Percentiles rank a stretch among this genome's conserved stretches.
Evolutionary conservation across 2,113 vertebrate species (phyloP).

Genomic region (Marmota monax): DNA sequence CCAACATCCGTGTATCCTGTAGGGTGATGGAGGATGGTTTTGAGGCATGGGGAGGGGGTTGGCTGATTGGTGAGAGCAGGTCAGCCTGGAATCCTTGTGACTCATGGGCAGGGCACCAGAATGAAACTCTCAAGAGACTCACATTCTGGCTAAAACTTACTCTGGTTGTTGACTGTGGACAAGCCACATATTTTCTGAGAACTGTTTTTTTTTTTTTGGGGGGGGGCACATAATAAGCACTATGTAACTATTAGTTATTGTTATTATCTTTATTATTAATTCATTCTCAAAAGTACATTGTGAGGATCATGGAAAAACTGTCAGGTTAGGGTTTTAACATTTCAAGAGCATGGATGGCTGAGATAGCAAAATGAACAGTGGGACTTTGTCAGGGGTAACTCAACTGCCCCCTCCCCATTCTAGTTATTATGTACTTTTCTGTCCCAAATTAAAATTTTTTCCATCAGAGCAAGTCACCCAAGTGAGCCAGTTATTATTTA

Average conservation of each 20-base stretch:
- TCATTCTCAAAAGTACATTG: background rate
- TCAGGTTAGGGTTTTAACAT: background rate
- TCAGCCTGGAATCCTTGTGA: background rate
- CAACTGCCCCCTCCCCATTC: background rate
- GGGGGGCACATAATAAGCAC: background rate
- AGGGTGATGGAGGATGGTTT: background rate
- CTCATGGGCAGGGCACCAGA: background rate
- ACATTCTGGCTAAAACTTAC: background rate
- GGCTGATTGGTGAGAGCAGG: background rate
- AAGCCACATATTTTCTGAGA: background rate
- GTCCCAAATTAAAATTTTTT: background rate
- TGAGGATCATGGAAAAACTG: background rate
- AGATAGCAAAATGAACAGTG: background rate
- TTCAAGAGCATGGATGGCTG: background rate
- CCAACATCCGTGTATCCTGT: background rate
- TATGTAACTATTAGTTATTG: background rate
- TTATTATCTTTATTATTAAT: background rate
- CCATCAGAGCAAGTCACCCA: background rate
- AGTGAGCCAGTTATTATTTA: background rate
- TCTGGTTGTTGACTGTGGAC: background rate
- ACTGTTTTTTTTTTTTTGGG: conserved; percentile 30
- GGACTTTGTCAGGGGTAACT: background rate
- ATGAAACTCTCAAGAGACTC: background rate
- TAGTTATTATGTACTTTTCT: background rate
- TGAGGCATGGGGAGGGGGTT: background rate